Base-by-base conservation (phyloP, 53 echinoderm and acorn worm species). In the Mesocentrotus franciscanus region DNA sequence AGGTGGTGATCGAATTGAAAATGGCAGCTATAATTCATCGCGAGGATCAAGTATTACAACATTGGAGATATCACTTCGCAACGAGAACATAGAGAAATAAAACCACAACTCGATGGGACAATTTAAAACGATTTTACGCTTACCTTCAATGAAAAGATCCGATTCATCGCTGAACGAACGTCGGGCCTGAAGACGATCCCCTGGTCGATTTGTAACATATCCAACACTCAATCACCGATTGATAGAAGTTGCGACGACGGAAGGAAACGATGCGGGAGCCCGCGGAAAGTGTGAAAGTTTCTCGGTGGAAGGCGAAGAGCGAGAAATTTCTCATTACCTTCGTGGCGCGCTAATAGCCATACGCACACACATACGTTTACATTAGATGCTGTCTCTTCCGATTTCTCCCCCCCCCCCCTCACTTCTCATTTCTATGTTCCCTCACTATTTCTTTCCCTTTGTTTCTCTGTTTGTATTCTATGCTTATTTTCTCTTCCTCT, bases 151-250 rank as follows among this genome's bases (percentile, higher is more conserved):
- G 42, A 42, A 36, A 18, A 81, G 81, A 81, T 81, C 42, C 81
- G 20, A 81, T 18, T 81, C 81, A 81, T 81, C 20, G 42, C 18
- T 81, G 17, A 20, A 42, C 36, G 39, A 42, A 17, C 81, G 36
- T 81, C 36, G 81, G 20, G 36, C 81, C 36, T 36, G 81, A 81
- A 81, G 81, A 81, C 36, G 81, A 81, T 81, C 42, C 20, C 81
- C 81, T 81, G 36, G 81, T 42, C 22, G 81, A 81, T 81, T 81
- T 81, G 81, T 81, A 81, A 81, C 81, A 81, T 81, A 81, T 81
- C 81, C 81, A 22, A 81, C 81, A 81, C 81, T 81, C 81, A 81
- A 81, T 81, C 81, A 81, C 81, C 81, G 42, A 81, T 81, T 81
- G 81, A 81, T 39, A 39, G 42, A 18, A 81, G 49, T 49, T 49